Base-by-base conservation (phyloP, 2,888 invertebrate species). In the Lithophane semibrunnea region DNA sequence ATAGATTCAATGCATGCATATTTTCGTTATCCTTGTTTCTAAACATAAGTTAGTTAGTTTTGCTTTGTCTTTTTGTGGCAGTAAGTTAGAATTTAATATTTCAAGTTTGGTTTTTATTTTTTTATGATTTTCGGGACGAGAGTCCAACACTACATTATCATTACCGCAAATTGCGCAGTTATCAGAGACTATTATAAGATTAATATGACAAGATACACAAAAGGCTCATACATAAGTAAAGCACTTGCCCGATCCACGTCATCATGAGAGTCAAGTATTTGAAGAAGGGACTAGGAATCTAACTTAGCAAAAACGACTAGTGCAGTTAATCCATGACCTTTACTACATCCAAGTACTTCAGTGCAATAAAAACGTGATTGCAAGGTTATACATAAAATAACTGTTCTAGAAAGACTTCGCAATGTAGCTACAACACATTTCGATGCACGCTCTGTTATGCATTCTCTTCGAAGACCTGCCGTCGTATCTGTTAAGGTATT, bases 361-460 rank as follows among this genome's bases (percentile, higher is more conserved):
- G 54, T 63, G 63, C 61, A 80, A 37, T n/a, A n/a, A 71, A 73
- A 75, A 71, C 56, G 56, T 75, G 82, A 85, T 52, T 44, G 10
- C 49, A 61, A 58, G 74, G 69, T 63, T 75, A 72, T 37, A 75
- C 64, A 68, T 72, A 61, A 21, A 65, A 58, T 10, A 72, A 72
- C 29, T 58, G n/a, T 58, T 85, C 24, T 66, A 85, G 61, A 85
- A 69, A 72, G 37, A 64, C 64, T 63, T 68, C 44, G 42, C 65
- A 80, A 74, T 60, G 67, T 66, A 60, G 5, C 8, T 47, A 37
- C 52, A 66, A 67, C 44, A 75, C 61, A 63, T 80, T 82, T 60
- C 49, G n/a, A 60, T 60, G 44, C 84, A 73, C 61, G 65, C 65
- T 84, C 73, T 79, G 49, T 37, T 67, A 80, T 61, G 68, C 29